Evolutionary conservation across 2,888 invertebrate species (phyloP).

Genomic region (Amphipoea oculea): DNA sequence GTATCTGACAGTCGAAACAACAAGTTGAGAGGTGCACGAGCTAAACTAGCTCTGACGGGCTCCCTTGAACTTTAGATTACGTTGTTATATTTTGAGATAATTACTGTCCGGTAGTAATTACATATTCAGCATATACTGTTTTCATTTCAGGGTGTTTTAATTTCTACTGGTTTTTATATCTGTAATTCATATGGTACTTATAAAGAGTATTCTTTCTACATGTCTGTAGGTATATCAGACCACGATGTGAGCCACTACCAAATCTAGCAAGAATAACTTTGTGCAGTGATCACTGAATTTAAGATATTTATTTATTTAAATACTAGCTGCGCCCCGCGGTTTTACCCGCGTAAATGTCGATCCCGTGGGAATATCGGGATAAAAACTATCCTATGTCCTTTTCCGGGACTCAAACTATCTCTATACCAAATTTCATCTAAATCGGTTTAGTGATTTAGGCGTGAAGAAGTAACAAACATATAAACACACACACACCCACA

Average conservation of each 20-base stretch:
- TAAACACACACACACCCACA: too few relatives aligned
- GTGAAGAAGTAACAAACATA: too few relatives aligned
- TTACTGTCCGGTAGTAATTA: neutral
- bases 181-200: neutral
- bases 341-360: too few relatives aligned
- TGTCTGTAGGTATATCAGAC: neutral
- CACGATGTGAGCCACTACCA: neutral
- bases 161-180: neutral
- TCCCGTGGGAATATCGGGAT: too few relatives aligned
- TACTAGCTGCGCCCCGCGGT: too few relatives aligned
- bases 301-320: neutral
- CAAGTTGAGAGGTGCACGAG: neutral
- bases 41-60: neutral
- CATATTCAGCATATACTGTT: neutral
- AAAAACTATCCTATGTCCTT: too few relatives aligned
- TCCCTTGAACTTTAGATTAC: neutral
- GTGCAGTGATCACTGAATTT: neutral
- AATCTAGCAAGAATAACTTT: neutral
- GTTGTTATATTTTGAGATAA: conserved; percentile 2
- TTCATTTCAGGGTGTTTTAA: neutral
- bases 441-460: too few relatives aligned
- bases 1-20: neutral
- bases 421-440: too few relatives aligned
- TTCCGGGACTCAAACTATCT: too few relatives aligned
- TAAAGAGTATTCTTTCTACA: neutral